These are phyloP conservation scores for Prunella fulvescens DNA, from an alignment of 2,113 vertebrate genomes.

Conservation along the genomic window DNA sequence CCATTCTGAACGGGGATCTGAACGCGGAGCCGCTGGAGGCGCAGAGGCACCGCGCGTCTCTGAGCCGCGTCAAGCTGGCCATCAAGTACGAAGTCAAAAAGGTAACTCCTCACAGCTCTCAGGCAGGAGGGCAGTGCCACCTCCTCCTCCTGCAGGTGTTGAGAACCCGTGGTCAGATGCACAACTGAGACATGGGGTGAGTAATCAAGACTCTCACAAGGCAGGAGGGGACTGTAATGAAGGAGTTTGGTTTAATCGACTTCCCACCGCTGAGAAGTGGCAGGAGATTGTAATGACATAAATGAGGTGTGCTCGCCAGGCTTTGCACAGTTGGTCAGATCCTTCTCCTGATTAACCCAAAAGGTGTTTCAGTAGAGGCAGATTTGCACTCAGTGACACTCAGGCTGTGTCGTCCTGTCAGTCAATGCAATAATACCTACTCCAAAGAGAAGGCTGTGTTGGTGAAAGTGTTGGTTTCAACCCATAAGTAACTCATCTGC, in stretches of 20 bases:
- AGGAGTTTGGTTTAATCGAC: not conserved
- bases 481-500: not conserved
- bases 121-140: not conserved
- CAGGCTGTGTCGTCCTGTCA: not conserved
- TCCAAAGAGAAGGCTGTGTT: not conserved
- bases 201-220: not conserved
- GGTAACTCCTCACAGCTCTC: slow-evolving; percentile 55
- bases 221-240: not conserved
- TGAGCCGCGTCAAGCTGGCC: slow-evolving; percentile 87
- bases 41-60: slow-evolving; percentile 75
- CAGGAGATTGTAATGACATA: not conserved
- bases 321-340: not conserved
- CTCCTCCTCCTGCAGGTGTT: not conserved
- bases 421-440: not conserved
- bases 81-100: slow-evolving; percentile 93
- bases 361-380: not conserved
- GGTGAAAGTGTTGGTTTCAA: not conserved
- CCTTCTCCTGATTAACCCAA: not conserved
- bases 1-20: slow-evolving; percentile 86
- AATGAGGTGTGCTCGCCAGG: not conserved
- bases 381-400: not conserved
- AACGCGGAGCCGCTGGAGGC: slow-evolving; percentile 73
- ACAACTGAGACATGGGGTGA: not conserved
- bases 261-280: not conserved
- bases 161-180: not conserved